A percentile compares a stretch with the other conserved stretches of the same genome.
phyloP scores from a whole-genome alignment of 2,797 vertebrate species.

The Pseudomugil tenellus region DNA sequence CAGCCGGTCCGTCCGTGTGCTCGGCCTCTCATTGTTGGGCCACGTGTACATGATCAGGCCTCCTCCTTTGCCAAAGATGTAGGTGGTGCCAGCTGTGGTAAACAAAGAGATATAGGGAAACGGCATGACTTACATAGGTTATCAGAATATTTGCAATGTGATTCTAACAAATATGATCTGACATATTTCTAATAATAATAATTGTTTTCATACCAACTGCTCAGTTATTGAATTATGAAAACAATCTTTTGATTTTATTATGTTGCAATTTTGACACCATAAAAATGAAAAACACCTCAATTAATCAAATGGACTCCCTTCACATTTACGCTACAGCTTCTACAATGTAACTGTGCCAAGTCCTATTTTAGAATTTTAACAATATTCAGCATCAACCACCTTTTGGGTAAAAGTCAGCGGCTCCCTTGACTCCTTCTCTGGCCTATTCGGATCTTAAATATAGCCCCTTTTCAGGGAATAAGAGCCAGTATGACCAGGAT shows the following conservation, averaged over 20 bases:
- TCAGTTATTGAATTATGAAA: too few species aligned
- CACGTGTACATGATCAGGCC: slow-evolving; percentile 96
- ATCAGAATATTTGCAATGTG: not conserved
- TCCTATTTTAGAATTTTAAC: slow-evolving; percentile 65
- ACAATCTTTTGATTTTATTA: not conserved
- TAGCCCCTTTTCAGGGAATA: slow-evolving; percentile 75
- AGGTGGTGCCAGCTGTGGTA: slow-evolving; percentile 91
- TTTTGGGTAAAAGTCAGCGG: slow-evolving; percentile 63
- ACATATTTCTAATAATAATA: not conserved
- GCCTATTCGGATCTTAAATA: slow-evolving; percentile 76
- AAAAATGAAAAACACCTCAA: not conserved
- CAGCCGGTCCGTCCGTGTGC: slow-evolving; percentile 94
- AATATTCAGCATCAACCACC: slow-evolving; percentile 60
- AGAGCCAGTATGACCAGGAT: slow-evolving; percentile 57
- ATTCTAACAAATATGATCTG: not conserved
- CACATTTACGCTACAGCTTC: slow-evolving; percentile 1
- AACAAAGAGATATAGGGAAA: slow-evolving; percentile 3
- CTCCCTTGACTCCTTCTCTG: slow-evolving; percentile 61
- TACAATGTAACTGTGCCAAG: slow-evolving; percentile 33
- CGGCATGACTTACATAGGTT: not conserved
- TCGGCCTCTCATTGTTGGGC: slow-evolving; percentile 96
- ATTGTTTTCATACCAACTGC: not conserved
- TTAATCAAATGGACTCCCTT: slow-evolving; percentile 11
- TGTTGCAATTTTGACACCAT: not conserved
- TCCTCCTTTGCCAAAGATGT: slow-evolving; percentile 96